Conservation (phyloP, 2,888 invertebrate species). For the Melangyna quadrimaculata region DNA sequence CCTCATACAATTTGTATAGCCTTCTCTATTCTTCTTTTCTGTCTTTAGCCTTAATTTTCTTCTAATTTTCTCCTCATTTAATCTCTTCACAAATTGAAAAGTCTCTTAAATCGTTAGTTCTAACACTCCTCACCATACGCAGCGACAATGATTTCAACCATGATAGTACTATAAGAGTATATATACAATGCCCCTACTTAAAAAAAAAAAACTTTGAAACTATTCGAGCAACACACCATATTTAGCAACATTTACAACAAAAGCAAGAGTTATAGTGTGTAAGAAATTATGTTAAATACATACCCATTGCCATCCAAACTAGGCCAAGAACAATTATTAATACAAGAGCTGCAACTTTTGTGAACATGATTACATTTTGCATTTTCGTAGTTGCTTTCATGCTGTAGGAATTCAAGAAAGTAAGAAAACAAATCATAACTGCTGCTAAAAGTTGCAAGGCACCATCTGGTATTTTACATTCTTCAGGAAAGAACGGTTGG, state of each 20-base stretch:
- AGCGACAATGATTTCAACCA: too few relatives aligned
- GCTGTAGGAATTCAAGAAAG: constrained; percentile 94
- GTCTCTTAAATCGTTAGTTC: too few relatives aligned
- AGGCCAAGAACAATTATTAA: constrained; percentile 92
- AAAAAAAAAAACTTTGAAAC: not conserved
- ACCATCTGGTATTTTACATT: constrained; percentile 87
- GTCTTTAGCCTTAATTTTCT: too few relatives aligned
- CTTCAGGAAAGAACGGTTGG: constrained; percentile 90
- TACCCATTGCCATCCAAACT: constrained; percentile 87
- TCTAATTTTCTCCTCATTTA: too few relatives aligned
- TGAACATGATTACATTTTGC: constrained; percentile 96
- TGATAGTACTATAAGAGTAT: too few relatives aligned
- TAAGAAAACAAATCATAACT: constrained; percentile 91
- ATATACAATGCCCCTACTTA: too few relatives aligned
- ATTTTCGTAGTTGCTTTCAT: constrained; percentile 92
- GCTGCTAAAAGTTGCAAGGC: constrained; percentile 90
- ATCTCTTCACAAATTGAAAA: too few relatives aligned
- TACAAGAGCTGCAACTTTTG: constrained; percentile 92
- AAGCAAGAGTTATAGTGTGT: not conserved
- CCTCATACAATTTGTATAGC: too few relatives aligned
- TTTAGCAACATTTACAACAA: not conserved
- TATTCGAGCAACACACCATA: not conserved
- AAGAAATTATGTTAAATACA: constrained; percentile 54
- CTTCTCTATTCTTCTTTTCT: too few relatives aligned
- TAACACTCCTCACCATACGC: too few relatives aligned